Evolutionary conservation across 1,140 invertebrate species (phyloP), one percentile per base, ranked within the genome.

Genomic region (Pseudomyrmex sp.): DNA sequence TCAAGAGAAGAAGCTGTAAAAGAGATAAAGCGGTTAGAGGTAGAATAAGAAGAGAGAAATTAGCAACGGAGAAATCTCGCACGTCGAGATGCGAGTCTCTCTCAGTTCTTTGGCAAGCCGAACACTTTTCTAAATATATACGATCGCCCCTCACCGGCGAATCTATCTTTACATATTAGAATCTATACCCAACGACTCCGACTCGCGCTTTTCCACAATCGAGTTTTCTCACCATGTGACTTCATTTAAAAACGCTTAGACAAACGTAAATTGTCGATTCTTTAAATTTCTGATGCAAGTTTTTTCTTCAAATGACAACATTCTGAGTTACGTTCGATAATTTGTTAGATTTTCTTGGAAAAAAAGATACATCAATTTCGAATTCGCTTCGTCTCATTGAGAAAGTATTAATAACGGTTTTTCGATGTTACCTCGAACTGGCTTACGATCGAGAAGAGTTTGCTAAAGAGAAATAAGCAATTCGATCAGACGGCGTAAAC

Each of bases 91-190:
- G 59, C 76, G 82, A 89, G 82, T 86, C 85, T 90, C 85, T 90
- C 91, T 93, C 89, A 91, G 92, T 92, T 94, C 93, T 35, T 35
- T 94, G 94, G 94, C 93, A 93, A 94, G 92, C 92, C 85, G 88
- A 91, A 86, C 88, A 92, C 91, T 94, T 92, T 93, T 94, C 93
- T 94, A 94, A 94, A 94, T 94, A 93, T 94, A 94, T 86, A 89
- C 89, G 83, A 91, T 92, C 91, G 87, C 92, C 92, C 93, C 93
- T 93, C 93, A 93, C 93, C 92, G 91, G 90, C 91, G 86, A 91
- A 92, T 94, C 93, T 94, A 94, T 94, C 94, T 94, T 94, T 94
- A 94, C 92, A 91, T 93, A 92, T 93, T 93, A 93, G 91, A 94
- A 94, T 94, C 92, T 93, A 92, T 91, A 93, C 92, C 88, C 77